Conservation (phyloP, 35 echinoderm and acorn worm species). For the Patiria miniata region DNA sequence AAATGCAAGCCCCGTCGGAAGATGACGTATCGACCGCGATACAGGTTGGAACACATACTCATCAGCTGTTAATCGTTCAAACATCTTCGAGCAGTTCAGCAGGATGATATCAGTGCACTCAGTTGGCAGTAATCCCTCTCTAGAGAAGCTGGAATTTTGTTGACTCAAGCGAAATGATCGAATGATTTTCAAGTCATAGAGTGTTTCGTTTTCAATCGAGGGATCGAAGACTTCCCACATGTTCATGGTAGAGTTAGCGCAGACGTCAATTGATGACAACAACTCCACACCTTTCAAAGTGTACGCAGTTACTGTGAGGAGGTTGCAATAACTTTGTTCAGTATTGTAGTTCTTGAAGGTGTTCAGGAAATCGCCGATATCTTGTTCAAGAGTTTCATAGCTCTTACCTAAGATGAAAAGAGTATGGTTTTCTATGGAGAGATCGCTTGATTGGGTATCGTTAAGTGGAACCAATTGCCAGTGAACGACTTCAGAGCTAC, state of each 20-base stretch:
- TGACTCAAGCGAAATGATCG: background rate
- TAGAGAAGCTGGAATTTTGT: background rate
- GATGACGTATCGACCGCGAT: background rate
- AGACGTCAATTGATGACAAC: background rate
- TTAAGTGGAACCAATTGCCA: no score
- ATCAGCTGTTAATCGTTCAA: background rate
- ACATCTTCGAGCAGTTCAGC: background rate
- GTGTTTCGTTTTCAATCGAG: no score
- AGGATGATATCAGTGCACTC: background rate
- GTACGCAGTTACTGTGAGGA: background rate
- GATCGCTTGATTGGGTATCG: no score
- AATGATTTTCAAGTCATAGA: background rate
- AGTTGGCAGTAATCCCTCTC: background rate
- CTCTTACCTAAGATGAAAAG: no score
- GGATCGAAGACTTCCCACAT: no score
- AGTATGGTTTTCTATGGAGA: no score
- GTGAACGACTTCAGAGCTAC: no score
- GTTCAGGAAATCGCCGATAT: no score
- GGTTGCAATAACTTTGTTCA: background rate
- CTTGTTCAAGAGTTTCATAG: no score
- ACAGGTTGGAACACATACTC: background rate
- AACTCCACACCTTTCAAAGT: background rate
- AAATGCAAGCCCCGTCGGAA: background rate
- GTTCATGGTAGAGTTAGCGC: background rate
- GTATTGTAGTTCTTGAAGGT: background rate